Percentiles rank a stretch among this genome's conserved stretches.
phyloP scores from a whole-genome alignment of 2,888 invertebrate genomes.

The Aelia acuminata region DNA sequence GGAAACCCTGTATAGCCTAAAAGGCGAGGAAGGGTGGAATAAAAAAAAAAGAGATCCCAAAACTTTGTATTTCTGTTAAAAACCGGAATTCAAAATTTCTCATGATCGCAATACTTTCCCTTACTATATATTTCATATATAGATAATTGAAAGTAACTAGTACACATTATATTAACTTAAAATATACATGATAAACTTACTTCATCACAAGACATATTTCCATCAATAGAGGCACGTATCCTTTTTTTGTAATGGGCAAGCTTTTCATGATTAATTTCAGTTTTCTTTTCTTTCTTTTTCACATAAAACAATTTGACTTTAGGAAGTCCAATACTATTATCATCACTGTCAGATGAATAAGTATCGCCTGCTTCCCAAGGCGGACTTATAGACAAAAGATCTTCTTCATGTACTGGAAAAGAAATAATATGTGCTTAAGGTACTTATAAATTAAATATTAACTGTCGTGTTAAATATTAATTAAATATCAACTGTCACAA shows the following conservation, averaged over 20 bases:
- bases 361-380: conserved; percentile 48
- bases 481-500: too few relatives aligned
- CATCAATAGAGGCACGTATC: conserved; percentile 56
- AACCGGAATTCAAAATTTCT: too few relatives aligned
- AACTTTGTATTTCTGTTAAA: too few relatives aligned
- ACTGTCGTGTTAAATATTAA: neutral
- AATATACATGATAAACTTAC: neutral
- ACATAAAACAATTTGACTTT: conserved; percentile 53
- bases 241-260: conserved; percentile 52
- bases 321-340: conserved; percentile 53
- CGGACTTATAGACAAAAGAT: conserved; percentile 39
- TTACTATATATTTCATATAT: too few relatives aligned
- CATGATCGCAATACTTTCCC: too few relatives aligned
- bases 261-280: conserved; percentile 45
- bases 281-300: conserved; percentile 52
- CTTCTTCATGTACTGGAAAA: conserved; percentile 31
- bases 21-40: too few relatives aligned
- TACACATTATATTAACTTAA: neutral
- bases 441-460: neutral
- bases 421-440: neutral
- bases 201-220: conserved; percentile 55
- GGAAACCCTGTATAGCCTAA: too few relatives aligned
- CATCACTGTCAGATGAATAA: conserved; percentile 46
- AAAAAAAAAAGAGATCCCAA: too few relatives aligned
- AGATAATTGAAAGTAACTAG: neutral